Evolutionary conservation across 2,888 invertebrate genomes (phyloP).

Genomic region (Trichogramma dendrolimi): DNA sequence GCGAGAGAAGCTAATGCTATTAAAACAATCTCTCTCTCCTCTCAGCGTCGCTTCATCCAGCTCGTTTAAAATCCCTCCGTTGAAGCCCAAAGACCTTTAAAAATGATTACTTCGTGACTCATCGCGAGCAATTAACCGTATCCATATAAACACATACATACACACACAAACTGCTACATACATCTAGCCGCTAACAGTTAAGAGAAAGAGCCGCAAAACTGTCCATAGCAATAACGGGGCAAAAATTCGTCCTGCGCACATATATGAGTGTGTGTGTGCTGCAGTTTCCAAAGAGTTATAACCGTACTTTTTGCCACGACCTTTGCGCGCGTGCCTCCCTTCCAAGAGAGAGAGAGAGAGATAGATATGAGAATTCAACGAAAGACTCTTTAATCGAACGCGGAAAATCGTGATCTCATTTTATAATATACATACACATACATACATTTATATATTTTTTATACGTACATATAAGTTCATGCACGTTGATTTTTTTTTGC

Average conservation of each 20-base stretch:
- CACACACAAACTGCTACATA: not conserved
- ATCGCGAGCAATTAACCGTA: constrained; percentile 26
- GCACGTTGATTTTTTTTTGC: no score
- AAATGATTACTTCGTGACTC: constrained; percentile 30
- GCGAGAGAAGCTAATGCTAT: constrained; percentile 11
- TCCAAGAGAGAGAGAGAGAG: constrained; percentile 8
- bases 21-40: constrained; percentile 25
- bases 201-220: not conserved
- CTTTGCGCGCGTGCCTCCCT: constrained; percentile 6
- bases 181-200: not conserved
- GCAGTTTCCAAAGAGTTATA: not conserved
- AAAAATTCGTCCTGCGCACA: not conserved
- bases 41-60: constrained; percentile 15
- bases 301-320: constrained; percentile 18
- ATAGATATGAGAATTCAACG: constrained; percentile 17
- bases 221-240: constrained; percentile 2
- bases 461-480: no score
- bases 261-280: not conserved
- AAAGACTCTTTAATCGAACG: constrained; percentile 40
- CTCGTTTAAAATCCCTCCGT: constrained; percentile 5
- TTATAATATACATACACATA: constrained; percentile 2
- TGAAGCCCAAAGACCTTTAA: constrained; percentile 15
- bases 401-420: constrained; percentile 42
- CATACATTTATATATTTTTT: no score
- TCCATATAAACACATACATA: not conserved